Evolutionary conservation across 2,113 vertebrate species (phyloP).

Genomic region (Heterotilapia buettikoferi): DNA sequence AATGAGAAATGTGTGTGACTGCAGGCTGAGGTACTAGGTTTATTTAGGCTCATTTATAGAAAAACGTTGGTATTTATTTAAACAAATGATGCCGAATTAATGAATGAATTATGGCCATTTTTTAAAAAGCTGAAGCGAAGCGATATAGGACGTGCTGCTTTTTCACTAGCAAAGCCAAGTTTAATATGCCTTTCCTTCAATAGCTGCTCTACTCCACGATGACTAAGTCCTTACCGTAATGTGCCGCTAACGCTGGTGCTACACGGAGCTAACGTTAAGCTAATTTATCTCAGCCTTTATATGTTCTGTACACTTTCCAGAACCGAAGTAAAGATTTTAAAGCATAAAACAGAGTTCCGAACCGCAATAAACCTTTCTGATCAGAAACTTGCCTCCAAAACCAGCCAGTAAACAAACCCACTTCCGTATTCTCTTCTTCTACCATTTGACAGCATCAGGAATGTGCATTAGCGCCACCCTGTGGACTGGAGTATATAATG

Average conservation of each 20-base stretch:
- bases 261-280: not conserved
- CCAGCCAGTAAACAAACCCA: not conserved
- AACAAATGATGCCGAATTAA: not conserved
- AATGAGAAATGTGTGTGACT: not conserved
- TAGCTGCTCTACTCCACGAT: not conserved
- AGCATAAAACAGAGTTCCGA: not conserved
- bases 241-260: not conserved
- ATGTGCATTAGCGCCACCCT: not conserved
- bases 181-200: not conserved
- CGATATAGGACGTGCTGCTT: not conserved
- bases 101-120: fast-evolving
- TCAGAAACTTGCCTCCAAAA: not conserved
- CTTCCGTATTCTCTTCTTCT: not conserved
- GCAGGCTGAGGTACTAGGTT: not conserved
- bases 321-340: too few species aligned
- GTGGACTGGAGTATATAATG: not conserved
- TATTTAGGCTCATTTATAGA: not conserved
- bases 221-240: not conserved
- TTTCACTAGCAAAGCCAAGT: fast-evolving
- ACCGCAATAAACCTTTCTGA: not conserved
- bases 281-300: fast-evolving
- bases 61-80: fast-evolving
- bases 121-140: fast-evolving
- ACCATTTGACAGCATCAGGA: fast-evolving
- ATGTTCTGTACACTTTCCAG: fast-evolving